Base-by-base conservation (phyloP, 2,797 vertebrate genomes). In the Merluccius polli region DNA sequence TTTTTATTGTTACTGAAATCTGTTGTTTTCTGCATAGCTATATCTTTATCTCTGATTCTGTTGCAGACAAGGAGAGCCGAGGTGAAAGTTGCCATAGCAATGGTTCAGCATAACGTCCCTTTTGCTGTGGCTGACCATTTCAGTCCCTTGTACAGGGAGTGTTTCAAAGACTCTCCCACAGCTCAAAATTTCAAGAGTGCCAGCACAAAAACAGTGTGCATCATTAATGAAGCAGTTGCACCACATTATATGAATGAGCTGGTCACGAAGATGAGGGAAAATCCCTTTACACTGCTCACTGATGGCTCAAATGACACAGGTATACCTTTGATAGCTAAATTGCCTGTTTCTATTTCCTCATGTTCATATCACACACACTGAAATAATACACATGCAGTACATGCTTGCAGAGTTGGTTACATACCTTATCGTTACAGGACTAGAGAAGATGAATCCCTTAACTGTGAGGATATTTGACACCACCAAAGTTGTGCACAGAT, bases 141-240 rank as follows among this genome's bases (percentile, higher is more conserved):
- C 63, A 24, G 63, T 21, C 52, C 52, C 10, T 63, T 63, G 44
- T 18, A 29, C 24, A 82, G 30, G 3, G 74, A 84, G 9, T 79
- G 78, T 13, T 79, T 82, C 16, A 83, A 21, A 78, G 77, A 85
- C n/a, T 85, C 77, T 12, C 24, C 24, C n/a, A 81, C 79, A 4
- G 77, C 75, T 0, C 76, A 82, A 29, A 33, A 33, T 12, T 82
- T 44, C 8, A 82, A 36, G 75, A 35, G 75, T 75, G 75, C 71
- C 16, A 59, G 77, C 6, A 79, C 75, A 4, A 81, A 81, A 72
- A 70, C n/a, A 6, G 10, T 3, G 1, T 72, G 72, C 71, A 78
- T 85, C 5, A 41, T 79, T 4, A 83, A 79, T 71, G 27, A 83
- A 73, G 81, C 48, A 67, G 29, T 78, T 11, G 75, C 81, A 32